Conservation (phyloP, 2,113 vertebrate species). For the Pluvianellus socialis region DNA sequence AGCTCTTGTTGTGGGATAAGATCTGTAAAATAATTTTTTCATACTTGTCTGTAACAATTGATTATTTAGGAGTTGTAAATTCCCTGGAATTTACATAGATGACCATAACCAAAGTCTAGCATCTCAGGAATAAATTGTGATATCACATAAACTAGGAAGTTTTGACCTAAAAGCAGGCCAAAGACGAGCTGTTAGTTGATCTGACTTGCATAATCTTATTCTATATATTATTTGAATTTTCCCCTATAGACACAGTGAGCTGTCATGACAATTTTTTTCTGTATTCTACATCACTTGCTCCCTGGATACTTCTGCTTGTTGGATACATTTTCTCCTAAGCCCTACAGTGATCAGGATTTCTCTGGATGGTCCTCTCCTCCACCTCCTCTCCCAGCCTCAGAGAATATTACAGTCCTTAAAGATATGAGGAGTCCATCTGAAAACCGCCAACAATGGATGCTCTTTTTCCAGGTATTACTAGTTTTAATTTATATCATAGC, state of each 20-base stretch:
- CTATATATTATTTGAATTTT: background rate
- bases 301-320: background rate
- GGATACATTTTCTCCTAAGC: background rate
- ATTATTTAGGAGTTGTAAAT: background rate
- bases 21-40: background rate
- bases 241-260: background rate
- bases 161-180: background rate
- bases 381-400: background rate
- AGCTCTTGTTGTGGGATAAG: background rate
- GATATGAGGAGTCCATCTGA: background rate
- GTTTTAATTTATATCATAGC: background rate
- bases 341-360: background rate
- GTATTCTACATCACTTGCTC: background rate
- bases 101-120: background rate
- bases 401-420: background rate
- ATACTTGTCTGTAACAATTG: background rate
- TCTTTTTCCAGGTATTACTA: background rate
- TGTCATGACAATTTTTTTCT: background rate
- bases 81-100: background rate
- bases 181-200: background rate
- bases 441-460: background rate
- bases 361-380: background rate
- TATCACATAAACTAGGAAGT: background rate
- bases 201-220: background rate
- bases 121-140: background rate